Conservation (phyloP, 2,113 vertebrate genomes). For the Salvelinus alpinus region DNA sequence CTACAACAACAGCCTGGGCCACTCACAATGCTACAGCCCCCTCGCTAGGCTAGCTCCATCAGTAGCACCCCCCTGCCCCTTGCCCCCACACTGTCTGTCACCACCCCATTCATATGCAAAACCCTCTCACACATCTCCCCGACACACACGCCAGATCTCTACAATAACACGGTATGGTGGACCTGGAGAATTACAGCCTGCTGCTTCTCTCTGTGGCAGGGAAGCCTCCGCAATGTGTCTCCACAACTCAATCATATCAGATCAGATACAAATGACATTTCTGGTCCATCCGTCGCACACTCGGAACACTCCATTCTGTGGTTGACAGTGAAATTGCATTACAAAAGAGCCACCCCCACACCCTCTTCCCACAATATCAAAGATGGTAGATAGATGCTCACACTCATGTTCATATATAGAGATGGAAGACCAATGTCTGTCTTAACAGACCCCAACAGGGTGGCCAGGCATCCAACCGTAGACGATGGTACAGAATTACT, state of each 20-base stretch:
- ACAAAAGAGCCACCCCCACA: too few species aligned
- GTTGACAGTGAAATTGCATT: too few species aligned
- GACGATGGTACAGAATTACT: too few species aligned
- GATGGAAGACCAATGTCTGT: constrained; percentile 2
- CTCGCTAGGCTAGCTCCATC: too few species aligned
- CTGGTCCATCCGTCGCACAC: too few species aligned
- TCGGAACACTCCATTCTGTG: too few species aligned
- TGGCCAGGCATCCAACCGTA: too few species aligned
- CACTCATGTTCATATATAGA: neutral
- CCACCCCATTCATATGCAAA: constrained; percentile 45
- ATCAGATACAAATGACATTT: too few species aligned
- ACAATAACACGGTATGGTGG: neutral
- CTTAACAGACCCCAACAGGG: too few species aligned
- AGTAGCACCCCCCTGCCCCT: neutral
- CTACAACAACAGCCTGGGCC: neutral
- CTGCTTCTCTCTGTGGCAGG: too few species aligned
- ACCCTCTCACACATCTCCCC: constrained; percentile 12
- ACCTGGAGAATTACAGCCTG: neutral
- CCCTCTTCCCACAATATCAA: constrained; percentile 1
- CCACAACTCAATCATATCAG: too few species aligned
- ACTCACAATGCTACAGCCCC: neutral
- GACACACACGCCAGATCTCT: constrained; percentile 7
- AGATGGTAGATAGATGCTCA: constrained; percentile 13
- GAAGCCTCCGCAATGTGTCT: too few species aligned
- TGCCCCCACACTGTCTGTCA: constrained; percentile 1